These are phyloP conservation scores for Pseudolaguvia tuberculata DNA, from an alignment of 2,113 vertebrate species.

Conservation along the genomic window DNA sequence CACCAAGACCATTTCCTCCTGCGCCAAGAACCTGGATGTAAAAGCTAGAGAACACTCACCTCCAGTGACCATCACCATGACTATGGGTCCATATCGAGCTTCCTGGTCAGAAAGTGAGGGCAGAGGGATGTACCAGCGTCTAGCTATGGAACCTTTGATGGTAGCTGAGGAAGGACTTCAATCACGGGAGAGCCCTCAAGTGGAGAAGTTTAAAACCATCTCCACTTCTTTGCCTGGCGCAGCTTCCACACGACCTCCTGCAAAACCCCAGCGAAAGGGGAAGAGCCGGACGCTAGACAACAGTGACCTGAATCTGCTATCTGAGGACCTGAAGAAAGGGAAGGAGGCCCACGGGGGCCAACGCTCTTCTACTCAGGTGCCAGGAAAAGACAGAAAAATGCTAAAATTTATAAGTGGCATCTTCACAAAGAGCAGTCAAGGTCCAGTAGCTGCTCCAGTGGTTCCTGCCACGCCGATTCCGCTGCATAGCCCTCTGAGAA, in stretches of 20 bases:
- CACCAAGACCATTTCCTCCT: constrained; percentile 62
- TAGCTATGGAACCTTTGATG: constrained; percentile 32
- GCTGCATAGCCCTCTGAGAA: constrained; percentile 63
- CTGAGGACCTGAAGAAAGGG: constrained; percentile 69
- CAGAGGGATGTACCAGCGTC: constrained; percentile 35
- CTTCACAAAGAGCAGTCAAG: constrained; percentile 86
- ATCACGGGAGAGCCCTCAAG: constrained; percentile 64
- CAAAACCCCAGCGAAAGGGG: constrained; percentile 74
- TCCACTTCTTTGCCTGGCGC: constrained; percentile 63
- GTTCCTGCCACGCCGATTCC: constrained; percentile 61
- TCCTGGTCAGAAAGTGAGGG: constrained; percentile 85
- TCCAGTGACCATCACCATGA: constrained; percentile 36
- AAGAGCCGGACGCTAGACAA: constrained; percentile 93
- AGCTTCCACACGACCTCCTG: constrained; percentile 49
- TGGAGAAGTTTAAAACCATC: constrained; percentile 66
- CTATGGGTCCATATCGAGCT: constrained; percentile 69
- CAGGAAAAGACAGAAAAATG: constrained; percentile 79
- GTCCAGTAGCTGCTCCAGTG: constrained; percentile 64
- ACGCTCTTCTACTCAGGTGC: constrained; percentile 74
- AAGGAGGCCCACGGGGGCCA: constrained; percentile 58
- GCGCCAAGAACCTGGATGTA: constrained; percentile 70
- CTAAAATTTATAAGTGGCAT: constrained; percentile 96
- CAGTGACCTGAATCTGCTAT: constrained; percentile 82
- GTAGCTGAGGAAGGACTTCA: constrained; percentile 26
- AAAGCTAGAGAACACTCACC: constrained; percentile 55